Base-by-base conservation (phyloP, 2,888 invertebrate genomes). In the Parascotia fuliginaria region DNA sequence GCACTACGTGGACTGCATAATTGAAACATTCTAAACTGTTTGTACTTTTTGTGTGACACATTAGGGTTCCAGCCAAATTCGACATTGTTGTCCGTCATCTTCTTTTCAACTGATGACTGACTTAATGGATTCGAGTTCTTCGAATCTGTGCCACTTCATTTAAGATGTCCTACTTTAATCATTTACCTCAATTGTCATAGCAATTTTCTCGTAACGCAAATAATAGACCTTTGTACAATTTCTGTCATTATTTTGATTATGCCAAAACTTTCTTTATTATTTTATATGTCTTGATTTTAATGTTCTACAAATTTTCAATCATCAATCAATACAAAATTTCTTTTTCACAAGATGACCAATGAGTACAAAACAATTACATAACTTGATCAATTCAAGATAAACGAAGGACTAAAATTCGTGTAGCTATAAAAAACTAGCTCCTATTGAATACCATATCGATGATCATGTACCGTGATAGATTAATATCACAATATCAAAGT, bases 381-480 rank as follows among this genome's bases (percentile, higher is more conserved):
- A 19, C 19, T 3, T 19, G 3, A 19, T 19, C 19, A 19, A 36
- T 19, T 6, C 22, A 3, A 38, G 14, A 9, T 12, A 38, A 1
- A 38, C n/a, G 11, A 9, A 24, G 13, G 37, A 27, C 4, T 4
- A 13, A 24, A 13, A 38, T 11, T 11, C 14, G 13, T 13, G 22
- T 31, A 9, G 13, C n/a, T 32, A 40, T 38, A 50, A 56, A 49
- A 49, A 53, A 56, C 60, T 44, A 54, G 43, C 34, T 36, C 48
- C 36, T 42, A 47, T 61, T 29, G 46, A 48, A 61, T 63, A 44
- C 65, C 60, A 44, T 27, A 47, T 46, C 31, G 28, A 31, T 46
- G 9, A 16, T 38, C 37, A 42, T 39, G 43, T 40, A 55, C 50
- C 46, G 22, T 42, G 24, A 33, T 33, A 42, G 42, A 42, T 42